Evolutionary conservation across 2,888 invertebrate genomes (phyloP), one percentile per base, ranked within the genome.

Genomic region (Sinohyriopsis cumingii): DNA sequence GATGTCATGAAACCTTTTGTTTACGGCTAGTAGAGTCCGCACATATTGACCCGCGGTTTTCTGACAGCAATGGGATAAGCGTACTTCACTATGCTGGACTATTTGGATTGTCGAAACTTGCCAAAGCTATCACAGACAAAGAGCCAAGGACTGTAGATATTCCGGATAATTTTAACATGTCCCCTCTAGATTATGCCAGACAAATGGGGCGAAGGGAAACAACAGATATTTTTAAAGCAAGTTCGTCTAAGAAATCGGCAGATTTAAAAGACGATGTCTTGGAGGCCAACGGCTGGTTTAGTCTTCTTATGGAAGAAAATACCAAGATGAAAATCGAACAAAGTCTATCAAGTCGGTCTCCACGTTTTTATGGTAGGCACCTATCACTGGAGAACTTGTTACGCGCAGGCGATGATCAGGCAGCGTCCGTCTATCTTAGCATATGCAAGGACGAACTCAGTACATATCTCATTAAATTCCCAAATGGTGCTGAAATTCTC

Each of bases 51-150:
- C 59, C 68, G 22, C 56, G 45, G 0, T 59, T 62, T 15, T 55
- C 57, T 12, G 71, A 71, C 54, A 65, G 66, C 0, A 22, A 59
- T 54, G 73, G 73, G 5, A 71, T 60, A 60, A 73, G 68, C 54
- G 64, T 68, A 12, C 60, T 77, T 54, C 77, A 79, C 65, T 75
- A 71, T 55, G 75, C 71, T 55, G 73, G 72, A 28, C 67, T 72
- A 55, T 66, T 69, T 66, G 71, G 73, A 33, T 67, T 74, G 64
- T 53, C 55, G 24, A 57, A 63, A 9, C 53, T 79, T 18, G 67
- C 68, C 5, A 55, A 63, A 28, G 53, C 57, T 18, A 66, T 78
- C n/a, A 24, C 69, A 20, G 53, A 68, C 19, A 66, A 63, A 12
- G 59, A 20, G 5, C 60, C 70, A 53, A 55, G 28, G 18, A 57